Evolutionary conservation across 2,888 invertebrate genomes (phyloP).

Genomic region (Laothoe populi): DNA sequence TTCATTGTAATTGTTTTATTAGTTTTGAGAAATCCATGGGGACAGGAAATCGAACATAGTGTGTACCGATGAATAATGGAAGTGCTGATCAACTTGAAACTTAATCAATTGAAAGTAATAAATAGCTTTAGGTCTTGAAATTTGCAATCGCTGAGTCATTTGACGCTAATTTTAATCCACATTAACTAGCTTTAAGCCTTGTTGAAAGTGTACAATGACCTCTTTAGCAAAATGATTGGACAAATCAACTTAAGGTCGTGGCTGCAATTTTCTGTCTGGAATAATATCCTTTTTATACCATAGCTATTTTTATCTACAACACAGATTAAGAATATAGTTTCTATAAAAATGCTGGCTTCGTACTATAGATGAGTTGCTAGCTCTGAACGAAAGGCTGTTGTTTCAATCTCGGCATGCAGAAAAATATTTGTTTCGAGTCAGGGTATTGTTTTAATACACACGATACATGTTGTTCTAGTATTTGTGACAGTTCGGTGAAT

Average conservation of each 20-base stretch:
- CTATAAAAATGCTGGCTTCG: too few species aligned
- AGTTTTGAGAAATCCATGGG: conserved; percentile 26
- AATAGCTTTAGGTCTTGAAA: not conserved
- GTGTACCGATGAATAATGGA: not conserved
- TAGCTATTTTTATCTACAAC: too few species aligned
- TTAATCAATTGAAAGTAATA: not conserved
- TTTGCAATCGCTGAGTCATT: not conserved
- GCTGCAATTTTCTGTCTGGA: not conserved
- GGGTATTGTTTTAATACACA: too few species aligned
- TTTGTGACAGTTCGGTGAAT: too few species aligned
- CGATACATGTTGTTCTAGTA: too few species aligned
- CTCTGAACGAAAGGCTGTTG: too few species aligned
- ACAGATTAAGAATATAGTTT: too few species aligned
- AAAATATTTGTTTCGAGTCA: too few species aligned
- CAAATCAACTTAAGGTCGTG: not conserved
- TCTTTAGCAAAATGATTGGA: not conserved
- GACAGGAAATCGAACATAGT: conserved; percentile 24
- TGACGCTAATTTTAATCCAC: not conserved
- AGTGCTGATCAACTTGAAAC: not conserved
- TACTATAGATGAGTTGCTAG: too few species aligned
- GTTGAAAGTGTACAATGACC: not conserved
- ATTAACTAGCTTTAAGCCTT: not conserved
- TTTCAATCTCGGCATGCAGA: too few species aligned
- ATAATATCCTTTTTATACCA: not conserved
- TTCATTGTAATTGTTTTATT: conserved; percentile 30